phyloP scores from a whole-genome alignment of 2,888 invertebrate species.

The Apamea anceps region DNA sequence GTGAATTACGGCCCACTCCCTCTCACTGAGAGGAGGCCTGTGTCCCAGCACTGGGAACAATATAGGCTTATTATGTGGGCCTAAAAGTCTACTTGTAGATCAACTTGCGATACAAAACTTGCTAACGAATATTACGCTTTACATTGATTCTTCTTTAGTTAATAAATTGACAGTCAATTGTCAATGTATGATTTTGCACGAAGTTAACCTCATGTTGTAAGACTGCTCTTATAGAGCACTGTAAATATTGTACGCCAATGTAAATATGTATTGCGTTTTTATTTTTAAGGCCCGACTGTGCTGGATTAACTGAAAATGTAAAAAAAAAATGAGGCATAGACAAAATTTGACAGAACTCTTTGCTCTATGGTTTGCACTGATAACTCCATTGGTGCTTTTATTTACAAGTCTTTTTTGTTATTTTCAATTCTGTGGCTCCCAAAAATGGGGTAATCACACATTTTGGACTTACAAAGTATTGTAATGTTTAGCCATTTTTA shows the following conservation, averaged over 20 bases:
- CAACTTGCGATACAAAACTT: constrained; percentile 13
- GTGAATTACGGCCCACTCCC: background rate
- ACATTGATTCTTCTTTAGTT: constrained; percentile 46
- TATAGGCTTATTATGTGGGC: too few species aligned
- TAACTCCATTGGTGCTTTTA: background rate
- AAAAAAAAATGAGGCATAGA: background rate
- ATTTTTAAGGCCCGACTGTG: constrained; percentile 37
- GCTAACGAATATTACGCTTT: background rate
- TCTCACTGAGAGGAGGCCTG: background rate
- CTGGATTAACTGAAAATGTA: background rate
- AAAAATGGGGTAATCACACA: background rate
- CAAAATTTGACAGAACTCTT: background rate
- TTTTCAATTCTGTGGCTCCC: background rate
- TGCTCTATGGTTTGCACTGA: background rate
- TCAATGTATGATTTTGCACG: constrained; percentile 56
- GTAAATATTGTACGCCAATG: constrained; percentile 68
- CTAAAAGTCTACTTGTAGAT: background rate
- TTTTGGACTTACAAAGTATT: background rate
- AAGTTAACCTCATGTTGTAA: constrained; percentile 63
- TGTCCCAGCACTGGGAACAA: background rate
- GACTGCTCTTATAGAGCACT: constrained; percentile 75
- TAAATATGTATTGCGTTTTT: constrained; percentile 57
- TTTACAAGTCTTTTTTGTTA: background rate
- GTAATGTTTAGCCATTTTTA: background rate
- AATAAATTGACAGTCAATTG: constrained; percentile 41